These are phyloP conservation scores for Ecliptopera silaceata DNA, from an alignment of 2,888 invertebrate species.

Conservation along the genomic window DNA sequence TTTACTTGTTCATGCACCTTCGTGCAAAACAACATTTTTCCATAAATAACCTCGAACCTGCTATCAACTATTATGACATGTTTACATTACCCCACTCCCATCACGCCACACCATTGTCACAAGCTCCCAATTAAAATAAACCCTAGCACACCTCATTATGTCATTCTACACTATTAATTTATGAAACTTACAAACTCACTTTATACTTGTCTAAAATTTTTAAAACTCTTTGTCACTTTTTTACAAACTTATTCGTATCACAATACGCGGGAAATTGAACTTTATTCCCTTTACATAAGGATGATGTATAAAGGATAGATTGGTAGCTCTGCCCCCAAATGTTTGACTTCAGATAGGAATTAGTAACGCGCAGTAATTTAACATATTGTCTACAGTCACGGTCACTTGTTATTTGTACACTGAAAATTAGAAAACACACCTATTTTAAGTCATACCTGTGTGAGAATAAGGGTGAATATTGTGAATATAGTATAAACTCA, in stretches of 20 bases:
- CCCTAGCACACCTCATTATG: constrained; percentile 61
- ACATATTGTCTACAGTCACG: constrained; percentile 54
- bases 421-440: constrained; percentile 19
- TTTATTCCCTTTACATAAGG: constrained; percentile 10
- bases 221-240: constrained; percentile 58
- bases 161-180: constrained; percentile 72
- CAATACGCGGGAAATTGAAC: constrained; percentile 8
- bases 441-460: constrained; percentile 3
- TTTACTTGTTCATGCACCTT: not conserved
- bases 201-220: constrained; percentile 68
- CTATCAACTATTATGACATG: constrained; percentile 18
- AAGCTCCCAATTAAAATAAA: constrained; percentile 37
- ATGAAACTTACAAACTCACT: constrained; percentile 52
- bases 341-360: constrained; percentile 66
- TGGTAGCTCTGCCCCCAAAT: constrained; percentile 51
- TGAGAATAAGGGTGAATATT: not conserved
- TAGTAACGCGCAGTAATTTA: constrained; percentile 54
- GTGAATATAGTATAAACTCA: not conserved
- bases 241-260: not conserved
- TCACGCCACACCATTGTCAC: constrained; percentile 23
- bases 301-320: constrained; percentile 12
- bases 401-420: constrained; percentile 37
- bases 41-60: constrained; percentile 3
- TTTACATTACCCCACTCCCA: constrained; percentile 8
- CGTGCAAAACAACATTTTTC: constrained; percentile 8